Conservation (phyloP, 2,113 vertebrate species). For the Ardeotis arabs region DNA sequence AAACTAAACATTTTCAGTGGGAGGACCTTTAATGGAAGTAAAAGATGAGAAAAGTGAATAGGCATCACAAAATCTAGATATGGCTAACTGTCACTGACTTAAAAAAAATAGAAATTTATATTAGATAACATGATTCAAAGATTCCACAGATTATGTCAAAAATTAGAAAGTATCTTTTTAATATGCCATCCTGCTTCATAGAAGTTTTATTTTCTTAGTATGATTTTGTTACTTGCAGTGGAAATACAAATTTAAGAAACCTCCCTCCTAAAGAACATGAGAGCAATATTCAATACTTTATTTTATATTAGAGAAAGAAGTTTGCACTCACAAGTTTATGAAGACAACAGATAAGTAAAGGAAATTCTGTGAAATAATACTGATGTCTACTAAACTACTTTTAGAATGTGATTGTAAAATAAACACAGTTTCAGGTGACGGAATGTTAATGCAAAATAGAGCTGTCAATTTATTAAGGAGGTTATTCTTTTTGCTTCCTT, state of each 20-base stretch:
- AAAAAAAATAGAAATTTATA: background rate
- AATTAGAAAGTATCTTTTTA: background rate
- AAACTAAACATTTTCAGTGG: background rate
- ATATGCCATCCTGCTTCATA: background rate
- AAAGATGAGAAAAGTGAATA: background rate
- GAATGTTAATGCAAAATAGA: background rate
- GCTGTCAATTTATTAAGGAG: background rate
- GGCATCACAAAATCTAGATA: background rate
- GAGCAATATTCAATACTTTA: background rate
- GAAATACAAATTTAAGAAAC: slow-evolving; percentile 3
- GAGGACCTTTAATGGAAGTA: background rate
- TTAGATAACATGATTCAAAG: background rate
- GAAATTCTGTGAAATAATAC: background rate
- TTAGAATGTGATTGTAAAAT: background rate
- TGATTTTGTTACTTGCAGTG: background rate
- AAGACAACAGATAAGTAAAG: background rate
- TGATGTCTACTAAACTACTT: background rate
- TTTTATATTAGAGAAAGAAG: background rate
- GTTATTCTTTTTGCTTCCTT: background rate
- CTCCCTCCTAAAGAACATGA: background rate
- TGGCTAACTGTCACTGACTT: background rate
- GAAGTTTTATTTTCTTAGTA: background rate
- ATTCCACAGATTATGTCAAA: background rate
- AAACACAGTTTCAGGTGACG: background rate
- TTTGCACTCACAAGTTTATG: background rate